A percentile compares a stretch with the other conserved stretches of the same genome.
phyloP scores from a whole-genome alignment of 2,113 vertebrate species.

The Gallinago jamesoni region DNA sequence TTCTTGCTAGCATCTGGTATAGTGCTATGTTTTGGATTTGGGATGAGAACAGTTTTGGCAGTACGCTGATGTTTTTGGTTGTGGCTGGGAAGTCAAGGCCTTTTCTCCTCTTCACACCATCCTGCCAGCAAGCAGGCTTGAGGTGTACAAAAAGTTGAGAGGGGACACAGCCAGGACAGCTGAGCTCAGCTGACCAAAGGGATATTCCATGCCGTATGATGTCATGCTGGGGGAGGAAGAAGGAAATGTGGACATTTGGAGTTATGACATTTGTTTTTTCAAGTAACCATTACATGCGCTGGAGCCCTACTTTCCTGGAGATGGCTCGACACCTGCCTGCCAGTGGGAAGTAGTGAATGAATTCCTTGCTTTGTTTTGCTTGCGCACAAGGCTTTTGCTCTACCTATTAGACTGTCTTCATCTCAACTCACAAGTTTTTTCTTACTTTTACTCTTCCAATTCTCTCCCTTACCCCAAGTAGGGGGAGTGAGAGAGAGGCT shows the following conservation, averaged over 20 bases:
- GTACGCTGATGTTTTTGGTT: not conserved
- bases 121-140: not conserved
- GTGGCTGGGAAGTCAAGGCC: not conserved
- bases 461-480: not conserved
- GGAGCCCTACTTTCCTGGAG: not conserved
- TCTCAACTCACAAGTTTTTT: not conserved
- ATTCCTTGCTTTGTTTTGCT: not conserved
- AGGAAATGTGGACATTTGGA: not conserved
- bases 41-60: not conserved
- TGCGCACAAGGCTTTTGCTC: not conserved
- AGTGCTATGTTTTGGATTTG: not conserved
- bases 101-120: not conserved
- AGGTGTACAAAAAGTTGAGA: not conserved
- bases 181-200: not conserved
- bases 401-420: not conserved
- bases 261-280: not conserved
- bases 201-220: not conserved
- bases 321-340: not conserved
- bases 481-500: not conserved
- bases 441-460: not conserved
- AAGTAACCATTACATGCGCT: not conserved
- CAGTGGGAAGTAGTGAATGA: not conserved
- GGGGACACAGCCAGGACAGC: not conserved
- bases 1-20: not conserved
- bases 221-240: not conserved